Base-by-base conservation (phyloP, 2,888 invertebrate species). In the Dolichomitus sp. region DNA sequence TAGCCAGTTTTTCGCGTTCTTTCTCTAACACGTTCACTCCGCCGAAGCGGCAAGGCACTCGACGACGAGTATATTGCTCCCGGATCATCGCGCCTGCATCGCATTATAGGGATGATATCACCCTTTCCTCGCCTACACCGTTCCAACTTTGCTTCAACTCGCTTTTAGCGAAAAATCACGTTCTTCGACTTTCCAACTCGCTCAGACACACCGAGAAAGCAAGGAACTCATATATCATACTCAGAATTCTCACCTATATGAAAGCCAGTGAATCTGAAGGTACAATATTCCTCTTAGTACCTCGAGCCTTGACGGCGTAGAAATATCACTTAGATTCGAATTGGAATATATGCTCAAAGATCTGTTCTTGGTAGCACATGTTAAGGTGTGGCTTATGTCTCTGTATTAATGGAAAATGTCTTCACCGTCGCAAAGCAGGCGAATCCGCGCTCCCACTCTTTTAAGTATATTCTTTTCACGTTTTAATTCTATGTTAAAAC, bases 11-110 rank as follows among this genome's bases (percentile, higher is more conserved):
- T 27, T 42, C 12, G 45, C 65, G 40, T 42, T 42, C 23, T 12
- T n/a, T 42, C 23, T 75, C 65, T 19, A 61, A 57, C 37, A 17
- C 69, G 65, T 80, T 70, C 40, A 23, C 61, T 54, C 40, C 37
- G 54, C n/a, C 40, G 65, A 77, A 61, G 61, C 76, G 82, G 75
- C 79, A 59, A 81, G 74, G 81, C 83, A 84, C 78, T 74, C 85
- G 86, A 79, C 76, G 83, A 73, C 79, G 77, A 83, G 85, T 91
- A 92, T 92, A 92, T 92, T 92, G 91, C 91, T 90, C 88, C 89
- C 90, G 91, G 92, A 92, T 92, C 91, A 92, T 91, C 91, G 92
- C 92, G 90, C 90, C 91, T 92, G 92, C 92, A 91, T 92, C 89
- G 90, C 92, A 91, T 92, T 92, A 92, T 82, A 89, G 88, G 89